A percentile compares a stretch with the other conserved stretches of the same genome.
phyloP scores from a whole-genome alignment of 2,888 invertebrate species.

The Chesias legatella region DNA sequence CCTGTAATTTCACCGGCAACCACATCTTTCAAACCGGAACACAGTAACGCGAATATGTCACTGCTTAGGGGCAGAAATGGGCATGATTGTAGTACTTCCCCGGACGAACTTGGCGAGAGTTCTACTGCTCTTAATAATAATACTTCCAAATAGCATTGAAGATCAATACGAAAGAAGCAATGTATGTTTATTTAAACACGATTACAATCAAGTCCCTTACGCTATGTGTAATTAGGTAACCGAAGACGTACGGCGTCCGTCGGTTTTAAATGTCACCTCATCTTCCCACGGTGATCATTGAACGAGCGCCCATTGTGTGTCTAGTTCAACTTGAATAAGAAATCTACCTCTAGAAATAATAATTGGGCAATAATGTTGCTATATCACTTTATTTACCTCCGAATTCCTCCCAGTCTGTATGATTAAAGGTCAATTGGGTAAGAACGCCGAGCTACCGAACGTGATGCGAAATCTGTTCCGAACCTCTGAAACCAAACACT shows the following conservation, averaged over 20 bases:
- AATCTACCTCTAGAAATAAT: conserved; percentile 2
- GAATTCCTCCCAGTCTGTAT: conserved; percentile 15
- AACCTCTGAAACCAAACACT: conserved; percentile 22
- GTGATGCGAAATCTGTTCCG: conserved; percentile 25
- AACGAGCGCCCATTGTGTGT: conserved; percentile 45
- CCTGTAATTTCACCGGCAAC: too few species aligned
- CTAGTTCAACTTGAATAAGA: conserved; percentile 50
- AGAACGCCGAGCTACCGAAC: conserved; percentile 18
- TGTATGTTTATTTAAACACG: too few species aligned
- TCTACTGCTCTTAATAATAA: too few species aligned
- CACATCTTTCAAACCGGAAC: too few species aligned
- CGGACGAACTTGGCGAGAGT: too few species aligned
- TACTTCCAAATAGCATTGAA: conserved; percentile 7
- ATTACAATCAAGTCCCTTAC: conserved; percentile 3
- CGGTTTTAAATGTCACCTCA: conserved; percentile 50
- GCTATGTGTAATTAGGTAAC: conserved; percentile 42
- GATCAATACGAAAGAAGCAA: conserved; percentile 8
- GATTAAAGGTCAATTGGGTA: conserved; percentile 20
- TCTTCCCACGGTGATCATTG: conserved; percentile 61
- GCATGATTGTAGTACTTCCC: too few species aligned
- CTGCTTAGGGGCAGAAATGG: too few species aligned
- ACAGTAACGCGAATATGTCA: too few species aligned
- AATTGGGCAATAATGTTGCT: conserved; percentile 2
- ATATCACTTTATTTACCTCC: neutral
- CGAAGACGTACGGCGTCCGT: conserved; percentile 42